phyloP scores from a whole-genome alignment of 2,888 invertebrate genomes.

The Polymixis flavicincta region DNA sequence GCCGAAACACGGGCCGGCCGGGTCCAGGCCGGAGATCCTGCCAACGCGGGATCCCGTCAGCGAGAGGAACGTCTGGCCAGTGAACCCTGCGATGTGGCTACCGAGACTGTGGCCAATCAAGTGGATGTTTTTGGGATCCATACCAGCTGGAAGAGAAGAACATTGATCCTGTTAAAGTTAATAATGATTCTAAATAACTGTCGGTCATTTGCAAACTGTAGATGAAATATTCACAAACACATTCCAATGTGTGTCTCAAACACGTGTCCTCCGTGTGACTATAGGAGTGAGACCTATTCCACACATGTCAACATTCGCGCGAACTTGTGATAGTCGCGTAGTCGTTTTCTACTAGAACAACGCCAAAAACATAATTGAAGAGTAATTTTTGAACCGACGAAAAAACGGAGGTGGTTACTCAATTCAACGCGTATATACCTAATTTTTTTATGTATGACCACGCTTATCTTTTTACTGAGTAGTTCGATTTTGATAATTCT shows the following conservation, averaged over 20 bases:
- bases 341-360: background rate
- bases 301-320: background rate
- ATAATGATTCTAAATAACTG: background rate
- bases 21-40: constrained; percentile 83
- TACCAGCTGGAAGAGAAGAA: constrained; percentile 73
- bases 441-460: too few relatives aligned
- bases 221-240: background rate
- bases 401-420: too few relatives aligned
- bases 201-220: too few relatives aligned
- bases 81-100: constrained; percentile 82
- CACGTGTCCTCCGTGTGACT: background rate
- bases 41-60: constrained; percentile 77
- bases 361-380: background rate
- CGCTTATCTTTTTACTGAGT: too few relatives aligned
- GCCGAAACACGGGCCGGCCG: constrained; percentile 87
- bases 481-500: too few relatives aligned
- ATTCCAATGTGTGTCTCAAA: background rate
- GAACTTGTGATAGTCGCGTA: background rate
- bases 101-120: constrained; percentile 88
- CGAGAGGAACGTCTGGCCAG: constrained; percentile 77
- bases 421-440: too few relatives aligned
- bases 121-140: constrained; percentile 76
- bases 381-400: background rate
- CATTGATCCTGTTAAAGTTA: background rate
- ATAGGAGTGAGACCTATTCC: background rate